Percentiles rank a stretch among this genome's conserved stretches.
Evolutionary conservation across 30 jellyfish, hydroid and myxozoan genomes (phyloP).

Genomic region (Aurelia aurita): DNA sequence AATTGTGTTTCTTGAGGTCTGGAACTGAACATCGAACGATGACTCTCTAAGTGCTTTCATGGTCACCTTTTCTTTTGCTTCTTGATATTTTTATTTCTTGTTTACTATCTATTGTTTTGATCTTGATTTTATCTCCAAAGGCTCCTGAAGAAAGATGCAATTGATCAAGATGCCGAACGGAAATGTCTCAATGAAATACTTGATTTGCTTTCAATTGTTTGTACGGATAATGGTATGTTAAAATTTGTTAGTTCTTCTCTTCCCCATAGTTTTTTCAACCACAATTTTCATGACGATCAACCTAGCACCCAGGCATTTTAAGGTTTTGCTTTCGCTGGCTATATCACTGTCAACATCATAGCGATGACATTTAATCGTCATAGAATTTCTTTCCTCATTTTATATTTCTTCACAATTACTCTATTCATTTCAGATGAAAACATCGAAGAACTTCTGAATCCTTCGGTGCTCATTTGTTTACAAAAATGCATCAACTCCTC

Average conservation of each 20-base stretch:
- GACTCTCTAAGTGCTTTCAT: too few species aligned
- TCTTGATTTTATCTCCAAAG: conserved; percentile 16
- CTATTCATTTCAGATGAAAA: conserved; percentile 35
- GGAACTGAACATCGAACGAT: too few species aligned
- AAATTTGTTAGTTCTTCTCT: too few species aligned
- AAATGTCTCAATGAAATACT: background rate
- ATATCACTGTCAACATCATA: too few species aligned
- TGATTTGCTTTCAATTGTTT: conserved; percentile 44
- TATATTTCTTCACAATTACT: background rate
- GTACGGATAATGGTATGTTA: conserved; percentile 49
- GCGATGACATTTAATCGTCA: too few species aligned
- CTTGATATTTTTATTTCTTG: too few species aligned
- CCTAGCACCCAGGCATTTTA: too few species aligned
- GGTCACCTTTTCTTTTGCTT: background rate
- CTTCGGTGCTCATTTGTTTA: conserved; percentile 17
- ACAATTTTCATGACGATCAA: too few species aligned
- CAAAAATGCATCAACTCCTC: conserved; percentile 1
- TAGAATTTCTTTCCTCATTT: background rate
- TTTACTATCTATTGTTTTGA: too few species aligned
- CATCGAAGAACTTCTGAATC: conserved; percentile 35
- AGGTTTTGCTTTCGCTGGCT: too few species aligned
- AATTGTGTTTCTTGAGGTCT: too few species aligned
- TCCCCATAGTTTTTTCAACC: too few species aligned
- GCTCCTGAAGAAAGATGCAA: conserved; percentile 10
- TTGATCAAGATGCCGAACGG: conserved; percentile 4